These are phyloP conservation scores for Apodemus sylvaticus DNA, from an alignment of 2,113 vertebrate genomes.

Conservation along the genomic window DNA sequence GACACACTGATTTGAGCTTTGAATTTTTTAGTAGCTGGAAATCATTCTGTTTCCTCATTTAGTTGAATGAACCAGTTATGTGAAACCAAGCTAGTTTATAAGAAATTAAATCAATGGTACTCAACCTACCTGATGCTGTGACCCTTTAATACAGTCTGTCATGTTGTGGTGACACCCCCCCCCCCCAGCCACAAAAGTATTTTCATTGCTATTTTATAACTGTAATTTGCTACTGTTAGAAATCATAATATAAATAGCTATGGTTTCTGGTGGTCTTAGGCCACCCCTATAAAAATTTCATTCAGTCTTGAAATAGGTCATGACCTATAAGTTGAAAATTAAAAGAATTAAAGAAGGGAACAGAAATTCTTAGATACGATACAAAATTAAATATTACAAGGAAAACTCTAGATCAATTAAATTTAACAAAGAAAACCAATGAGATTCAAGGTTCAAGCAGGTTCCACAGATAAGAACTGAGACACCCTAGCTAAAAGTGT, in stretches of 20 bases:
- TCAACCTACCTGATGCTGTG: neutral
- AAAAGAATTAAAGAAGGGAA: neutral
- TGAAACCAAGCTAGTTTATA: neutral
- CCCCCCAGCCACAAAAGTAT: neutral
- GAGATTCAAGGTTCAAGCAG: neutral
- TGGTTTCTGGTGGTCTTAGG: neutral
- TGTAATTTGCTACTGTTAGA: neutral
- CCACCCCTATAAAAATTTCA: neutral
- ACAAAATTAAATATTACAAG: neutral
- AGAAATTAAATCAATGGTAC: neutral
- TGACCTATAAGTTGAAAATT: neutral
- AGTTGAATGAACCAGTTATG: neutral
- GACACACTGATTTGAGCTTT: neutral
- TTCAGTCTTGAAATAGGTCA: neutral
- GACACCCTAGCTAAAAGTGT: neutral
- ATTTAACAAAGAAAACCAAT: neutral
- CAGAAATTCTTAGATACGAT: neutral
- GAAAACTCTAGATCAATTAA: neutral
- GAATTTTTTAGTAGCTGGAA: neutral
- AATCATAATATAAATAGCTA: neutral
- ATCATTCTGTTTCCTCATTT: constrained; percentile 14
- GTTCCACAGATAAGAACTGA: neutral
- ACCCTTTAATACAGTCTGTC: neutral
- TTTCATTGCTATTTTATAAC: neutral
- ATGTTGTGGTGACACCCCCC: neutral